A percentile compares a stretch with the other conserved stretches of the same genome.
Evolutionary conservation across 2,113 vertebrate genomes (phyloP).

Genomic region (Calidris pygmaea): DNA sequence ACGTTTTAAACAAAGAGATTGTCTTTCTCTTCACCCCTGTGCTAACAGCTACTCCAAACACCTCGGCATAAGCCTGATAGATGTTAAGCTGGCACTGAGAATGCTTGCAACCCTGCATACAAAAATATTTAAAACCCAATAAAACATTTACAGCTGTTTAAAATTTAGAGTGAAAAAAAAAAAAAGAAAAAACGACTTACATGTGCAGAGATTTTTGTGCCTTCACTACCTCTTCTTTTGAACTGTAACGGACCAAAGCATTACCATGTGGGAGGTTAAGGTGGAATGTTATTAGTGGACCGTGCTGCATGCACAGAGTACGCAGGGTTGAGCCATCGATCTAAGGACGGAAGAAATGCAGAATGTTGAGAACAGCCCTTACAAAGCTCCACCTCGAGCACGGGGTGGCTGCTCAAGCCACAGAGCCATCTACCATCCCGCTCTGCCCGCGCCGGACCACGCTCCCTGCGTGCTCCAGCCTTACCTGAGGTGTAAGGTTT

Average conservation of each 20-base stretch:
- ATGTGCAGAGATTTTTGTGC: constrained; percentile 99
- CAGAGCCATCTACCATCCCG: not conserved
- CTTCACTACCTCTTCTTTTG: constrained; percentile 98
- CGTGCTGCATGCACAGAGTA: constrained; percentile 99
- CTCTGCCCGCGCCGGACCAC: accelerated
- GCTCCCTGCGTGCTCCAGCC: accelerated
- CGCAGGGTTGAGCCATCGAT: constrained; percentile 98
- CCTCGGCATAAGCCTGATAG: accelerated
- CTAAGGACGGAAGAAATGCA: constrained; percentile 47
- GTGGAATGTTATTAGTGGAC: constrained; percentile 99
- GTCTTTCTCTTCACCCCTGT: not conserved
- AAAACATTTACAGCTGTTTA: not conserved
- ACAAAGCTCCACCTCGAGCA: not conserved
- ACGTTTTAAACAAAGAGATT: not conserved
- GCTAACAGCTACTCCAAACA: not conserved
- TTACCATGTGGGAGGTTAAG: constrained; percentile 98
- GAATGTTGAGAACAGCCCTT: not conserved
- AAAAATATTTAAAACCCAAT: accelerated
- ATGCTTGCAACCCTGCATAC: not conserved
- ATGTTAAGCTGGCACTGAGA: not conserved
- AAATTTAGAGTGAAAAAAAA: accelerated
- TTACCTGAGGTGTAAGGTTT: constrained; percentile 99
- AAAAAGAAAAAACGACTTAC: constrained; percentile 73
- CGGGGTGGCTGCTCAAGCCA: not conserved
- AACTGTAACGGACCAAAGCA: constrained; percentile 97